phyloP scores from a whole-genome alignment of 2,113 vertebrate species.

The Hylia prasina region DNA sequence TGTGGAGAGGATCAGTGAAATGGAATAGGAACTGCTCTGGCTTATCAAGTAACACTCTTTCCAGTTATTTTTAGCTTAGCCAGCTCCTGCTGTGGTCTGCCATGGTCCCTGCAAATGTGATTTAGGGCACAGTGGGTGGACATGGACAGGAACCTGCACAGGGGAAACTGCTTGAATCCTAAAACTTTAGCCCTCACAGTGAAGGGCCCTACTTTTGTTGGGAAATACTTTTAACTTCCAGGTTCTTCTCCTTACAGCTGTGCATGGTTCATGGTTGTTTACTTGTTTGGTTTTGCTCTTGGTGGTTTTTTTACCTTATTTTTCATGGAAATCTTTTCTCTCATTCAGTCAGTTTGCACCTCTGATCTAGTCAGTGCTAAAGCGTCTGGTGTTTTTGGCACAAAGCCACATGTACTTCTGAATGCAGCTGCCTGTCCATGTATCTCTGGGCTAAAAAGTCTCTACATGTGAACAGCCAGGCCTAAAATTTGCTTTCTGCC shows the following conservation, averaged over 20 bases:
- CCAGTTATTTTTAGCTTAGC: neutral
- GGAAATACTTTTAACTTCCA: neutral
- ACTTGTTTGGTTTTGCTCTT: neutral
- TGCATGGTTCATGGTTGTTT: neutral
- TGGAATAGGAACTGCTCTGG: neutral
- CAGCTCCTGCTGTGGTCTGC: neutral
- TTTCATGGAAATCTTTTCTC: neutral
- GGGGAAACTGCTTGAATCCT: neutral
- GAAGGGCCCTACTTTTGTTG: neutral
- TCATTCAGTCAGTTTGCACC: neutral
- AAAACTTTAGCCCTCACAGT: neutral
- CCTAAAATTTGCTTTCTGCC: neutral
- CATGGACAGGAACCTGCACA: neutral
- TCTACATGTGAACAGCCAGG: neutral
- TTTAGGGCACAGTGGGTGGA: neutral
- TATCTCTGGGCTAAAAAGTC: neutral
- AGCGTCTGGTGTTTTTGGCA: neutral
- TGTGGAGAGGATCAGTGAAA: neutral
- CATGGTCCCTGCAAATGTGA: neutral
- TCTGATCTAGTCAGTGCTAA: neutral
- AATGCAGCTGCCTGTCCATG: neutral
- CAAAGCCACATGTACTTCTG: neutral
- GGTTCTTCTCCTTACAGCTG: neutral
- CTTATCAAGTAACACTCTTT: neutral
- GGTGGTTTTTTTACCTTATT: neutral